A percentile compares a stretch with the other conserved stretches of the same genome.
These are phyloP conservation scores for Agrotis segetum DNA, from an alignment of 2,888 invertebrate genomes.

Conservation along the genomic window DNA sequence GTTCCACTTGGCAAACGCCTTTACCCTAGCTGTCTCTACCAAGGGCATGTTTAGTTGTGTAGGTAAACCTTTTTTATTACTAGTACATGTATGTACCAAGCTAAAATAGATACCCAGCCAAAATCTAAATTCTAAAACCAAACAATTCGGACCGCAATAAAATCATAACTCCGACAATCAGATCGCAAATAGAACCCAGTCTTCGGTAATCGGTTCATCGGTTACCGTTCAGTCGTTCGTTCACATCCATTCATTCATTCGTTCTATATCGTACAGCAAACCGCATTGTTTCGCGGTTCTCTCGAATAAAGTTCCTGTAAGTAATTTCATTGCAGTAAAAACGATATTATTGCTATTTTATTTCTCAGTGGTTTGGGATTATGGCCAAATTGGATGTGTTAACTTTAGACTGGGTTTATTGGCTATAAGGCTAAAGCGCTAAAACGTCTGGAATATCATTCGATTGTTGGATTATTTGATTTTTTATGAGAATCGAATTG, in stretches of 20 bases:
- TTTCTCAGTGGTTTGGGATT: slow-evolving; percentile 18
- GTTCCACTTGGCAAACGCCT: no score
- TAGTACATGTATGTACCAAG: background rate
- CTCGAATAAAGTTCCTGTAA: slow-evolving; percentile 48
- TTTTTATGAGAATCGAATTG: slow-evolving; percentile 14
- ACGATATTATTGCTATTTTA: slow-evolving; percentile 47
- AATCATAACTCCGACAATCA: slow-evolving; percentile 12
- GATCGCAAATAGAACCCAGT: slow-evolving; percentile 15
- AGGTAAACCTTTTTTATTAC: no score
- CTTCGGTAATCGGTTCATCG: slow-evolving; percentile 31
- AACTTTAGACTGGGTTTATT: slow-evolving; percentile 31
- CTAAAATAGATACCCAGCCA: background rate
- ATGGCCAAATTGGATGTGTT: slow-evolving; percentile 25
- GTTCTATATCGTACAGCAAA: slow-evolving; percentile 33
- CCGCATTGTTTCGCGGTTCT: slow-evolving; percentile 39
- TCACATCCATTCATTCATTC: slow-evolving; percentile 38
- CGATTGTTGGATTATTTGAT: background rate
- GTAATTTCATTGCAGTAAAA: slow-evolving; percentile 56
- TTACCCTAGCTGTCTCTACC: no score
- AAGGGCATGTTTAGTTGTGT: no score
- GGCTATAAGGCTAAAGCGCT: background rate
- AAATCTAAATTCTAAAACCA: background rate
- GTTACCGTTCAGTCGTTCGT: slow-evolving; percentile 33
- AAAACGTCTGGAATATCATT: slow-evolving; percentile 4
- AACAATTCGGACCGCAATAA: slow-evolving; percentile 2